A percentile compares a stretch with the other conserved stretches of the same genome.
These are phyloP conservation scores for Drosophila koepferae DNA, from an alignment of 2,888 invertebrate genomes.

Conservation along the genomic window DNA sequence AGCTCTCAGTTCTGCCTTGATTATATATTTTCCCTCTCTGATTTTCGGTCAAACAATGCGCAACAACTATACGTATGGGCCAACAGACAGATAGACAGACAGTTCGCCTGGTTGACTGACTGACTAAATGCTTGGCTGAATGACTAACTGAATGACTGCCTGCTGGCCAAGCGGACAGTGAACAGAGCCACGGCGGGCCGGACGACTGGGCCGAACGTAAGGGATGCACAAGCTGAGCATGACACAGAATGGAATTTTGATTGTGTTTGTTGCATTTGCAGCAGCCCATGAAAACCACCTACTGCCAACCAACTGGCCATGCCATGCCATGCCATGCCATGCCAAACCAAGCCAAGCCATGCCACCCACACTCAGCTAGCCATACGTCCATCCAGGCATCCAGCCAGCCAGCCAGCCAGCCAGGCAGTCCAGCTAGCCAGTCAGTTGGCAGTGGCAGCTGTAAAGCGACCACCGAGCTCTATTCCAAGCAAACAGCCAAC, in stretches of 20 bases:
- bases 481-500: neutral
- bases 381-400: neutral
- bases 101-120: constrained; percentile 57
- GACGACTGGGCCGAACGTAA: constrained; percentile 10
- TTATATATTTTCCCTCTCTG: constrained; percentile 56
- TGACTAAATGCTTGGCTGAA: constrained; percentile 63
- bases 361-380: constrained; percentile 4
- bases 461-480: constrained; percentile 12
- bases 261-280: constrained; percentile 62
- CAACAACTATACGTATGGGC: constrained; percentile 39
- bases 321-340: neutral
- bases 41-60: constrained; percentile 62
- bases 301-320: constrained; percentile 17
- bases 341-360: neutral
- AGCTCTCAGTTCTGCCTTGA: constrained; percentile 55
- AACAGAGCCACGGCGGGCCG: neutral
- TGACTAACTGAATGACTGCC: constrained; percentile 65
- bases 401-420: neutral
- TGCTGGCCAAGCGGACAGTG: constrained; percentile 27
- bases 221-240: constrained; percentile 39
- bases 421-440: neutral
- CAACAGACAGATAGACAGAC: constrained; percentile 21
- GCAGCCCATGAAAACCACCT: constrained; percentile 27
- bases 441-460: constrained; percentile 23
- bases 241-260: constrained; percentile 71